These are phyloP conservation scores for Leucoraja erinaceus DNA, from an alignment of 2,113 vertebrate genomes.

Conservation along the genomic window DNA sequence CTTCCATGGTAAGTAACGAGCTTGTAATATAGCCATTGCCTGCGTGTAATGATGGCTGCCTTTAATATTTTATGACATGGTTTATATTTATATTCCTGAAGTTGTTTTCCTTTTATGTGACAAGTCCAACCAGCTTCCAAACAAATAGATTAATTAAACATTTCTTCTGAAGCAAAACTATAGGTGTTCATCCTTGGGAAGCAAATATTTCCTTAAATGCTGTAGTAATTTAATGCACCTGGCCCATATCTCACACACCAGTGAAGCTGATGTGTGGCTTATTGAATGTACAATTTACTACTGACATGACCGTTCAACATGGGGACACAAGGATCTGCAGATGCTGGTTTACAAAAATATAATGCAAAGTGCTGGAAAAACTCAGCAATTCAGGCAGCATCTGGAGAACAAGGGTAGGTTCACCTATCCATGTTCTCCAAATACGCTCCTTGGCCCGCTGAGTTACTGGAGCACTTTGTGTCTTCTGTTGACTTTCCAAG, in stretches of 20 bases:
- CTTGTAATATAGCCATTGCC: not conserved
- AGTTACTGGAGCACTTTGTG: too few species aligned
- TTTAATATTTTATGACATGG: not conserved
- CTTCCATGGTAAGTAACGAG: constrained; percentile 76
- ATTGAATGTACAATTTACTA: not conserved
- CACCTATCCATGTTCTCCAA: too few species aligned
- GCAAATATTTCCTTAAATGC: not conserved
- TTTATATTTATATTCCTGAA: not conserved
- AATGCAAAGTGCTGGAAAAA: too few species aligned
- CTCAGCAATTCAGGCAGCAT: too few species aligned
- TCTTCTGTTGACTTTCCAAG: not conserved
- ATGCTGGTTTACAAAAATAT: too few species aligned
- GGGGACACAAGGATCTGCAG: too few species aligned
- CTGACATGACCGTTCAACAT: not conserved
- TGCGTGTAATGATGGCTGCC: not conserved
- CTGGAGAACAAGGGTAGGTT: too few species aligned
- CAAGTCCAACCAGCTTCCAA: not conserved
- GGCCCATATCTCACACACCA: not conserved
- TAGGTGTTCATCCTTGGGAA: not conserved
- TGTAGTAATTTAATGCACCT: not conserved
- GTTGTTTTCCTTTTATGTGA: not conserved
- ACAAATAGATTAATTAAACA: not conserved
- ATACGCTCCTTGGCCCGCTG: too few species aligned
- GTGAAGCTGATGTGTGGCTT: not conserved
- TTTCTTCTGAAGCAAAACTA: not conserved